These are phyloP conservation scores for Drosophila ohnishii DNA, from an alignment of 1,140 invertebrate species.

Conservation along the genomic window DNA sequence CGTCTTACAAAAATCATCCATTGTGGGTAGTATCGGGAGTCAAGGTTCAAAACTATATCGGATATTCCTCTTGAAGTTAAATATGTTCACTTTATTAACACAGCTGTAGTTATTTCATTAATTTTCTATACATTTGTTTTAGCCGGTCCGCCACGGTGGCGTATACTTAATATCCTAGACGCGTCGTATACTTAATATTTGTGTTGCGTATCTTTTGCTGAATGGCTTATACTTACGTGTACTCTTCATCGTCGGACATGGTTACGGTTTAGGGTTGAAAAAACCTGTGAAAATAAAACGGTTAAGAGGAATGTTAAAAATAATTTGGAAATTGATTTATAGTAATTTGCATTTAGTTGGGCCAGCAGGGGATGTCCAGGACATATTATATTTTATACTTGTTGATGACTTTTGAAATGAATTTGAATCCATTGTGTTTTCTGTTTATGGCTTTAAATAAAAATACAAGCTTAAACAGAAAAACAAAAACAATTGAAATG, in stretches of 20 bases:
- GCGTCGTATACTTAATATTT: conserved; percentile 52
- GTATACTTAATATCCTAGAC: conserved; percentile 52
- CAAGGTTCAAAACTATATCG: conserved; percentile 17
- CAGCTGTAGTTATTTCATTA: conserved; percentile 8
- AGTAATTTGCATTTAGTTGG: not conserved
- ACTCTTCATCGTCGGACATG: conserved; percentile 90
- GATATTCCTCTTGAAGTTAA: conserved; percentile 21
- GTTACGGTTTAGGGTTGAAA: conserved; percentile 85
- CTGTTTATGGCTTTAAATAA: not conserved
- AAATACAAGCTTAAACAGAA: not conserved
- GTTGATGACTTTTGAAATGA: no score
- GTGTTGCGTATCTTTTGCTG: no score
- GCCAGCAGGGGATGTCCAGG: not conserved
- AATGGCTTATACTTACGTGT: conserved; percentile 85
- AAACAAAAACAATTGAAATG: not conserved
- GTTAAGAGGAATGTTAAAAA: conserved; percentile 1
- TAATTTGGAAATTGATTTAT: not conserved
- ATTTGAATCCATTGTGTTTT: not conserved
- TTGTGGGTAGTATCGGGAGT: conserved; percentile 18
- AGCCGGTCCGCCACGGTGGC: not conserved
- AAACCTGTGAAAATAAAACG: conserved; percentile 83
- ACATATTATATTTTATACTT: no score
- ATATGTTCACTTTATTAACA: conserved; percentile 34
- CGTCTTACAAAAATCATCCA: conserved; percentile 29
- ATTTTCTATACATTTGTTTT: not conserved